These are phyloP conservation scores for Pheosia gnoma DNA, from an alignment of 2,888 invertebrate species.

Conservation along the genomic window DNA sequence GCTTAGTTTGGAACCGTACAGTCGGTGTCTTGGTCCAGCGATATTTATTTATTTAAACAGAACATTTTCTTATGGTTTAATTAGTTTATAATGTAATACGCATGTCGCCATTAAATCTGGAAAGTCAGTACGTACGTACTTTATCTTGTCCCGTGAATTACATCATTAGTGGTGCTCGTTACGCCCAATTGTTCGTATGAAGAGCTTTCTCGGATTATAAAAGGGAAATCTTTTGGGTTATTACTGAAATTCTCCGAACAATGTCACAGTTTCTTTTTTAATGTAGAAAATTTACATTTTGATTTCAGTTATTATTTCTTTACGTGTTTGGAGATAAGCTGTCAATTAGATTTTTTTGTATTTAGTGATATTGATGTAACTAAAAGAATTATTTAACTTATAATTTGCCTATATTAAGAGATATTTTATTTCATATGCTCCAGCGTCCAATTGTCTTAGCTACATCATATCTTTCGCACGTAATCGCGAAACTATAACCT, in stretches of 20 bases:
- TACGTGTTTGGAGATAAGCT: background rate
- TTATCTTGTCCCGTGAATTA: constrained; percentile 8
- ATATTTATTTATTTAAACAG: background rate
- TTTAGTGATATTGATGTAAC: no score
- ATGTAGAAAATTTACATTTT: background rate
- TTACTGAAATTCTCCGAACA: constrained; percentile 3
- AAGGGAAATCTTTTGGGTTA: constrained; percentile 5
- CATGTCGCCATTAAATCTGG: background rate
- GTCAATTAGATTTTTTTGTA: background rate
- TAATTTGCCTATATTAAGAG: no score
- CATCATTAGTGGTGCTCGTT: constrained; percentile 11
- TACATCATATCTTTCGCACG: background rate
- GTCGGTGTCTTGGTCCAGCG: no score
- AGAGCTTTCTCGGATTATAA: constrained; percentile 4
- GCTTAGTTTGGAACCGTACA: no score
- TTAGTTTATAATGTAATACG: background rate
- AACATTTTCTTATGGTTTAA: background rate
- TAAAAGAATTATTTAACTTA: no score
- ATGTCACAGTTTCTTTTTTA: constrained; percentile 3
- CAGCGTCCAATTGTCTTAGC: background rate
- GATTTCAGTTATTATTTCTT: background rate
- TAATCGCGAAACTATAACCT: background rate
- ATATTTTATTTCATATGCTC: background rate
- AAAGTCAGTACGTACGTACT: background rate
- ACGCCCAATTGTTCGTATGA: constrained; percentile 6